phyloP scores from a whole-genome alignment of 2,797 vertebrate species.

The Neoniphon sammara region DNA sequence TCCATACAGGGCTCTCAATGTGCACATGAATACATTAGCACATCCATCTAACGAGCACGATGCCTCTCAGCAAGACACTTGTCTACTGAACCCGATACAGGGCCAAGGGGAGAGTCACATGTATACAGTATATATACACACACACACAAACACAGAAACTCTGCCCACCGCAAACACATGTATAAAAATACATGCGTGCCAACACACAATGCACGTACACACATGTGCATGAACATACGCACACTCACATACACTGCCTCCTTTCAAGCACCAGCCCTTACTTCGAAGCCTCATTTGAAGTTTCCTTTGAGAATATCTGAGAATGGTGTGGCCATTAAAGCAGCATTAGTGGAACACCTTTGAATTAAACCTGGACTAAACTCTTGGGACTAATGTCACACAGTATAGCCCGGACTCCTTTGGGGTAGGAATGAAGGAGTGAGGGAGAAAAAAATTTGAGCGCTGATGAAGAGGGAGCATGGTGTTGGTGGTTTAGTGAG shows the following conservation, averaged over 20 bases:
- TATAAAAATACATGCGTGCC: slow-evolving; percentile 19
- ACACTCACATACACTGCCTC: slow-evolving; percentile 53
- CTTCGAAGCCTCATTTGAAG: slow-evolving; percentile 84
- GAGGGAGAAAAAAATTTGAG: slow-evolving; percentile 66
- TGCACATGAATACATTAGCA: slow-evolving; percentile 52
- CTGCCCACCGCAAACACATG: slow-evolving; percentile 16
- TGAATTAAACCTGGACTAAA: slow-evolving; percentile 92
- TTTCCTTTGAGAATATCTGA: slow-evolving; percentile 90
- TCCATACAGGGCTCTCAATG: slow-evolving; percentile 43
- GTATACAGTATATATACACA: background rate
- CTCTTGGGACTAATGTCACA: slow-evolving; percentile 86
- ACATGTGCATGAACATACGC: slow-evolving; percentile 32
- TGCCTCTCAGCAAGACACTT: slow-evolving; percentile 27
- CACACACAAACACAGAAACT: background rate
- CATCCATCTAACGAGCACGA: slow-evolving; percentile 28
- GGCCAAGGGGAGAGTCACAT: slow-evolving; percentile 36
- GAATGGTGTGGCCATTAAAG: slow-evolving; percentile 87
- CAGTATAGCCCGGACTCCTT: slow-evolving; percentile 73
- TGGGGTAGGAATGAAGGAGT: slow-evolving; percentile 48
- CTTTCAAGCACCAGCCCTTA: slow-evolving; percentile 74
- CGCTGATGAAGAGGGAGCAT: slow-evolving; percentile 59
- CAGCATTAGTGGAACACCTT: slow-evolving; percentile 85
- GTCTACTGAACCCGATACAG: slow-evolving; percentile 30
- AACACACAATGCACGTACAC: slow-evolving; percentile 4
- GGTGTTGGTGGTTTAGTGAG: slow-evolving; percentile 70